A percentile compares a stretch with the other conserved stretches of the same genome.
Conservation (phyloP, 2,797 vertebrate species). For the Falco berigora region DNA sequence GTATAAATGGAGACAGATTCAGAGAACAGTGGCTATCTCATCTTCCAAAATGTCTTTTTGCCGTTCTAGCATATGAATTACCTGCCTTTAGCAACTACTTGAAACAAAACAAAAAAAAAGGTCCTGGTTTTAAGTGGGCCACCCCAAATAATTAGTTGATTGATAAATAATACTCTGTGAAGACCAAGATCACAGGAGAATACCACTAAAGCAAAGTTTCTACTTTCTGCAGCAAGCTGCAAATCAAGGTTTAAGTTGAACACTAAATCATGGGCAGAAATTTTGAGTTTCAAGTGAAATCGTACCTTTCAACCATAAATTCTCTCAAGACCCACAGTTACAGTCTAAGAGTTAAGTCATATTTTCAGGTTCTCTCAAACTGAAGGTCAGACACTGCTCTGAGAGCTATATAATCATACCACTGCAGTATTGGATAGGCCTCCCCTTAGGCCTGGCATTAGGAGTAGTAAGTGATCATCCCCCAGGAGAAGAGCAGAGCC, state of each 20-base stretch:
- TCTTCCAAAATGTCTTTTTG: neutral
- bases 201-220: neutral
- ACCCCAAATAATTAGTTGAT: neutral
- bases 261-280: neutral
- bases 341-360: neutral
- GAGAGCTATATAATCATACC: neutral
- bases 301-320: neutral
- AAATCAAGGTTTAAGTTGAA: neutral
- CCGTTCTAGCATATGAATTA: neutral
- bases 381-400: neutral
- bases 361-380: neutral
- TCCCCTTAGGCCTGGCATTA: neutral
- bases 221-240: neutral
- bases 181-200: neutral
- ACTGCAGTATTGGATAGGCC: neutral
- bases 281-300: neutral
- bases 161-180: neutral
- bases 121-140: neutral
- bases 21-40: neutral
- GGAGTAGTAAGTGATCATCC: neutral
- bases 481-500: neutral
- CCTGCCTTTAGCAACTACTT: neutral
- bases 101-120: neutral
- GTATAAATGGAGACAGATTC: neutral
- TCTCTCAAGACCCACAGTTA: neutral